Evolutionary conservation across 1,140 invertebrate species (phyloP), one percentile per base, ranked within the genome.

Genomic region (Palaemon carinicauda): DNA sequence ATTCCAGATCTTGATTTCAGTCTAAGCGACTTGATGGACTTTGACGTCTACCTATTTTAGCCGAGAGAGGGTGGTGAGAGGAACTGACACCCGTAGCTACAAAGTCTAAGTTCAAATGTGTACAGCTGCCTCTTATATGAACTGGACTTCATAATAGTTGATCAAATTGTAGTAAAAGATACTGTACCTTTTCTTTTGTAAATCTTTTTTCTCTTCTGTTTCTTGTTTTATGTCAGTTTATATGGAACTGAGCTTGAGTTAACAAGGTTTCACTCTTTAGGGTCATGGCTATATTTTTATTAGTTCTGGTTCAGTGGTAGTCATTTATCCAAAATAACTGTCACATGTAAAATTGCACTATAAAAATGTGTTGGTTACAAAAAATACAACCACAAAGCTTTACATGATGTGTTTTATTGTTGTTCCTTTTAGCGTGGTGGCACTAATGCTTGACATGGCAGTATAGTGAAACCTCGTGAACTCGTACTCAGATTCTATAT

Each of bases 251-350:
- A 88, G 87, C 82, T 88, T 88, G 87, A 88, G 87, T 88, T 88
- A 88, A 88, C 87, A 88, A 88, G 87, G 87, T 88, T 88, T 88
- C 87, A 88, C 87, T 88, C 87, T 88, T 82, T 69, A 88, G 87
- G 87, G 87, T 88, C 87, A 84, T 85, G 87, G 87, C 82, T 88
- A 80, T 88, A 88, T 83, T 80, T 82, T 88, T 41, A 41, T 41
- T 84, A 88, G 81, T 83, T 88, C 81, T 88, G 87, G 87, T 88
- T 88, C 87, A 77, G 69, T 88, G 87, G 87, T 88, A 88, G 87
- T 73, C 82, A 82, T 74, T 71, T 78, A 80, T 52, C 60, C 53
- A 79, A 56, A 83, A 78, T 65, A 81, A 84, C 50, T 88, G 82
- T 83, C 81, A 84, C 78, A 56, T 88, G 87, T 88, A 88, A 88